A percentile compares a stretch with the other conserved stretches of the same genome.
Conservation (phyloP, 2,888 invertebrate species). For the Oligia fasciuncula region DNA sequence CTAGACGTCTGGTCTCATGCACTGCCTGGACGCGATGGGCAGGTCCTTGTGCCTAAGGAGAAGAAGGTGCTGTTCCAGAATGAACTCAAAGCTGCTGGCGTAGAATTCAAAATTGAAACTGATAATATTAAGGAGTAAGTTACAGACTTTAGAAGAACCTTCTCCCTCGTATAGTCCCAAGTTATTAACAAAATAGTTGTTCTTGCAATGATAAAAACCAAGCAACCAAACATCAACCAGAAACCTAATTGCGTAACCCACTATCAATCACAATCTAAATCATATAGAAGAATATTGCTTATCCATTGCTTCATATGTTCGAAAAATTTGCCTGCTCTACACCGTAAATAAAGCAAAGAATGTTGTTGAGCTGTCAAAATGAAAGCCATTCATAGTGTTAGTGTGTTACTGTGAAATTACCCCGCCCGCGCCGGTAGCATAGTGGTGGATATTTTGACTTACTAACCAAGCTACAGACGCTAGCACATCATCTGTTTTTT, state of each 20-base stretch:
- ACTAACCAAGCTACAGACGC: neutral
- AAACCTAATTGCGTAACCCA: no score
- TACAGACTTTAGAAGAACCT: no score
- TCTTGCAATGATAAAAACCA: neutral
- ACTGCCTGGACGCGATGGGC: slow-evolving; percentile 69
- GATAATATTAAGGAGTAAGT: slow-evolving; percentile 84
- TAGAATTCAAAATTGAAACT: slow-evolving; percentile 72
- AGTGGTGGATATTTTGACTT: neutral
- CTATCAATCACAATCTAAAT: no score
- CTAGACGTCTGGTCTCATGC: slow-evolving; percentile 78
- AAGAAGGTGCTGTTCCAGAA: slow-evolving; percentile 72
- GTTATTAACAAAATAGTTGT: neutral
- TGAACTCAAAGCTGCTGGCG: slow-evolving; percentile 69
- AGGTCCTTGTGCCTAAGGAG: slow-evolving; percentile 75
- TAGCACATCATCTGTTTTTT: no score
- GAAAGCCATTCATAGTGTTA: no score
- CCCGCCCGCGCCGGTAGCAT: no score
- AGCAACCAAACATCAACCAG: neutral
- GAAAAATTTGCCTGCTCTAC: no score
- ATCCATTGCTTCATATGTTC: no score
- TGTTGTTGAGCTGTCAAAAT: no score
- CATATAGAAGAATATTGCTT: no score
- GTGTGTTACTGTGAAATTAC: no score
- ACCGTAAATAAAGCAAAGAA: no score
- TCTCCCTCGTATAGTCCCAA: neutral